These are phyloP conservation scores for Arbacia lixula DNA, from an alignment of 53 echinoderm and acorn worm species.

Conservation along the genomic window DNA sequence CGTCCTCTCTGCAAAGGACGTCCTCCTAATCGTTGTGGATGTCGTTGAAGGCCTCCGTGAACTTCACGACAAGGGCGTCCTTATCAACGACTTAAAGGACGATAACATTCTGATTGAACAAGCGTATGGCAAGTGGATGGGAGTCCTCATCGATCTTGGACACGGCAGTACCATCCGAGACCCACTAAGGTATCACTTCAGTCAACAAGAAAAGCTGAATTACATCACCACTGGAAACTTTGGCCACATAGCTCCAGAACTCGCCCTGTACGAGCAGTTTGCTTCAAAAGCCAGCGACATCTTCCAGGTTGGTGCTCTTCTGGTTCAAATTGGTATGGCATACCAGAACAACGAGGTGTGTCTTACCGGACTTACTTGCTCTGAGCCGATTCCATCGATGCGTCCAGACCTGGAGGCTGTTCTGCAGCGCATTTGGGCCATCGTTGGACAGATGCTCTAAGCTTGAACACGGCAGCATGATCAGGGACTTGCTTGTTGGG, in stretches of 20 bases:
- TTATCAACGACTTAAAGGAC: conserved; percentile 14
- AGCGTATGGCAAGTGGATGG: conserved; percentile 9
- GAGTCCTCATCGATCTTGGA: conserved; percentile 19
- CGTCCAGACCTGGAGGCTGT: conserved; percentile 1
- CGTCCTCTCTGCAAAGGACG: not conserved
- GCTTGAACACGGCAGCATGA: too few relatives aligned
- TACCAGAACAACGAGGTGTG: not conserved
- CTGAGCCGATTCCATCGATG: not conserved
- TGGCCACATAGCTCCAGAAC: conserved; percentile 3
- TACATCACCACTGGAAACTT: not conserved
- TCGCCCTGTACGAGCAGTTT: not conserved
- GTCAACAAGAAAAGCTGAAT: not conserved
- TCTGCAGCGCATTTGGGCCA: not conserved
- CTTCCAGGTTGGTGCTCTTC: conserved; percentile 7
- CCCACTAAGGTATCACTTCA: conserved; percentile 7
- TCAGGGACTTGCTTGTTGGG: too few relatives aligned
- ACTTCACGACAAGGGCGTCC: not conserved
- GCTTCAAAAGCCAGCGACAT: not conserved
- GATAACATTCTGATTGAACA: conserved; percentile 11
- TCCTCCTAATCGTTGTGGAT: conserved; percentile 11
- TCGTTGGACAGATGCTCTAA: too few relatives aligned
- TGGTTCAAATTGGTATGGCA: not conserved
- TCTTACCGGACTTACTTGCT: not conserved
- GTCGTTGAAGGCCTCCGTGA: conserved; percentile 3
- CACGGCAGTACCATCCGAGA: not conserved